These are phyloP conservation scores for Serripes groenlandicus DNA, from an alignment of 2,888 invertebrate genomes.

Conservation along the genomic window DNA sequence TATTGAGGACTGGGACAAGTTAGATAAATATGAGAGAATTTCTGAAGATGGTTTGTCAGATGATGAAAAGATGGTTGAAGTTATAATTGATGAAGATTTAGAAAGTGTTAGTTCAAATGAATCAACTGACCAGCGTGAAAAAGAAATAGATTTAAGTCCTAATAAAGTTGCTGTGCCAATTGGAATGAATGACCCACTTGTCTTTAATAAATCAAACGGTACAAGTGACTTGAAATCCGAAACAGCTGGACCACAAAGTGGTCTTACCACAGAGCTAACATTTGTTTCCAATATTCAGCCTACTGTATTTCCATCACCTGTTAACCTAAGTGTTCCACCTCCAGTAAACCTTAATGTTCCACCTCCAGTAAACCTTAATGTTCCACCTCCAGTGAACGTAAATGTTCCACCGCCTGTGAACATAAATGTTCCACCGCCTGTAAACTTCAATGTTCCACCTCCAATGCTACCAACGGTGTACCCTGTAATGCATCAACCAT, in stretches of 20 bases:
- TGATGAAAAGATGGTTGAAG: conserved; percentile 1
- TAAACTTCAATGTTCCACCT: background rate
- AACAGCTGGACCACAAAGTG: background rate
- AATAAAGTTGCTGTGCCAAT: conserved; percentile 57
- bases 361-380: background rate
- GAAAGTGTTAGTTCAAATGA: conserved; percentile 58
- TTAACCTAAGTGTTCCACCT: conserved; percentile 3
- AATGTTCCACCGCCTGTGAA: too few relatives aligned
- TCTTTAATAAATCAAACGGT: conserved; percentile 45
- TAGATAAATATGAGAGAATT: conserved; percentile 52
- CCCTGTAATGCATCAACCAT: background rate
- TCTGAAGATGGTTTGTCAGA: conserved; percentile 46
- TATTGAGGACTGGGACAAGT: conserved; percentile 55
- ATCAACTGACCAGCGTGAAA: conserved; percentile 15
- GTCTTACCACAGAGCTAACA: background rate
- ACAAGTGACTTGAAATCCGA: background rate
- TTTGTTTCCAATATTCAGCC: conserved; percentile 24
- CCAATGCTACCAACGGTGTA: background rate
- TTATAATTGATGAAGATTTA: conserved; percentile 31
- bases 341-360: conserved; percentile 5
- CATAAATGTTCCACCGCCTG: too few relatives aligned
- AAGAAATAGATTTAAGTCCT: background rate
- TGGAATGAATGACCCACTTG: conserved; percentile 63
- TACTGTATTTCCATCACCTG: conserved; percentile 1
- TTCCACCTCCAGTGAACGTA: background rate